Percentiles rank a stretch among this genome's conserved stretches.
phyloP scores from a whole-genome alignment of 2,888 invertebrate species.

The Conchocele bisecta region DNA sequence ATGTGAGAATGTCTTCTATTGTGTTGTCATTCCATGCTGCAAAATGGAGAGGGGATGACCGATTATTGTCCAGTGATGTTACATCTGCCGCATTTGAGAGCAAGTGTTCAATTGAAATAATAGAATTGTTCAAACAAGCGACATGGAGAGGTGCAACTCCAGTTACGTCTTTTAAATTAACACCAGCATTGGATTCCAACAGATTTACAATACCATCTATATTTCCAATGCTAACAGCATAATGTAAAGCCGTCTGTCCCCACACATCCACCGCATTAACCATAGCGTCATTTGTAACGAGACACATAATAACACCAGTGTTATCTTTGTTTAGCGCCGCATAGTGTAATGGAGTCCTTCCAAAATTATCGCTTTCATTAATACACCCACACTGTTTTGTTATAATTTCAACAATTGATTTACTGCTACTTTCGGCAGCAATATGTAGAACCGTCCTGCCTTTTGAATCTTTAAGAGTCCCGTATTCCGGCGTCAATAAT shows the following conservation, averaged over 20 bases:
- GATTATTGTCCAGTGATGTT: constrained; percentile 17
- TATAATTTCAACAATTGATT: not conserved
- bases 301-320: not conserved
- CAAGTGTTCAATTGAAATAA: constrained; percentile 14
- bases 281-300: constrained; percentile 22
- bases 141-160: constrained; percentile 26
- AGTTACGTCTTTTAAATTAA: constrained; percentile 3
- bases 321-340: not conserved
- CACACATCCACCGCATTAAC: constrained; percentile 23
- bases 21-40: constrained; percentile 34
- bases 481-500: not conserved
- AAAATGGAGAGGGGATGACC: constrained; percentile 38
- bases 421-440: not conserved
- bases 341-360: not conserved
- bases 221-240: constrained; percentile 25
- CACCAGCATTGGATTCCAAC: constrained; percentile 14
- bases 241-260: constrained; percentile 31
- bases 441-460: not conserved
- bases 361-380: not conserved
- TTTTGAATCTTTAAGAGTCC: not conserved
- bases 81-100: constrained; percentile 28
- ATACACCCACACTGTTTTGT: not conserved
- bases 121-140: not conserved
- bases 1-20: constrained; percentile 8
- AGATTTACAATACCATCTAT: constrained; percentile 12